A percentile compares a stretch with the other conserved stretches of the same genome.
These are phyloP conservation scores for Trichonephila clavipes DNA, from an alignment of 1,140 invertebrate species.

Conservation along the genomic window DNA sequence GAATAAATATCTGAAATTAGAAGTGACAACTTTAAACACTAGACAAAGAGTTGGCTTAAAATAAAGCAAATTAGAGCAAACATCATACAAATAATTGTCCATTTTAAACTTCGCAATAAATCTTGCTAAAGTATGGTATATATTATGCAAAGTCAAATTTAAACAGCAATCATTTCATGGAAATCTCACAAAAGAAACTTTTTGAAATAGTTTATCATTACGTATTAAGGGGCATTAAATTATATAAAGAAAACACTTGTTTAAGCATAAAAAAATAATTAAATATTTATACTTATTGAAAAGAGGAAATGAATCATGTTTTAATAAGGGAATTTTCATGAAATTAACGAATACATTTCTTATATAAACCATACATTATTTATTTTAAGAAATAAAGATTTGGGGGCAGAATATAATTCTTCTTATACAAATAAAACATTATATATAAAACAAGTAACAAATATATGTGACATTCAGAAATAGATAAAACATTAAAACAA, in stretches of 20 bases:
- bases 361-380: not conserved
- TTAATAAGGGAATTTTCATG: not conserved
- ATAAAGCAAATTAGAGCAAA: conserved; percentile 17
- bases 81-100: not conserved
- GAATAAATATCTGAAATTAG: conserved; percentile 20
- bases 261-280: not conserved
- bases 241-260: not conserved
- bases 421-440: not conserved
- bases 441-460: conserved; percentile 25
- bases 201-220: not conserved
- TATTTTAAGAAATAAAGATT: not conserved
- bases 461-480: conserved; percentile 26
- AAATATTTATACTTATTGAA: not conserved
- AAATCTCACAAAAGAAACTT: not conserved
- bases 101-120: not conserved
- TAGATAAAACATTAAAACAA: conserved; percentile 55
- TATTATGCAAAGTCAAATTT: conserved; percentile 3
- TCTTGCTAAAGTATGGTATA: not conserved
- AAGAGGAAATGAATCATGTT: not conserved
- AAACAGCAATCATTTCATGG: not conserved
- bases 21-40: not conserved
- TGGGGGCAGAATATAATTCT: not conserved
- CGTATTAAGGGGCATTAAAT: not conserved
- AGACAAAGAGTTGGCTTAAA: not conserved
- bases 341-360: not conserved